Percentiles rank a stretch among this genome's conserved stretches.
Conservation (phyloP, 2,888 invertebrate species). For the Lasioglossum zephyrum region DNA sequence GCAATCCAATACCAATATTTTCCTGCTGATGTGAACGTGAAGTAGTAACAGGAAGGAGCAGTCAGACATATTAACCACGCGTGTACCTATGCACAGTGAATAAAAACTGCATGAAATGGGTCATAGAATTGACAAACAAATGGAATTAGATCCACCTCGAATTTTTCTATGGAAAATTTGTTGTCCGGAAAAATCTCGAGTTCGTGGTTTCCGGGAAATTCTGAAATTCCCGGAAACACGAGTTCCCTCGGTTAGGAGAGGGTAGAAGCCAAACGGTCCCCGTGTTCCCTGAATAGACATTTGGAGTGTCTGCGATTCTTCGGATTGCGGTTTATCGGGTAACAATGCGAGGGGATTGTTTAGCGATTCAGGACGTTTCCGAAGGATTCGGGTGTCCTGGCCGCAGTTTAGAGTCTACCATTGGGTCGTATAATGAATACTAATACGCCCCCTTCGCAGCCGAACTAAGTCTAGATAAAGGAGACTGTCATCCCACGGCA, state of each 20-base stretch:
- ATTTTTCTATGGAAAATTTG: not conserved
- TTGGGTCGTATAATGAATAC: constrained; percentile 64
- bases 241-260: not conserved
- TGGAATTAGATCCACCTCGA: not conserved
- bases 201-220: not conserved
- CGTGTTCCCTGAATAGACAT: not conserved
- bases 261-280: not conserved
- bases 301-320: not conserved
- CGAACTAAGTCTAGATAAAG: constrained; percentile 58
- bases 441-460: constrained; percentile 46
- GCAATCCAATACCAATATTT: not conserved
- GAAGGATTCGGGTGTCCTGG: constrained; percentile 41
- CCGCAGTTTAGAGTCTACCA: constrained; percentile 40
- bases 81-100: not conserved
- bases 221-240: not conserved
- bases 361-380: constrained; percentile 42
- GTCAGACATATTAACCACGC: not conserved
- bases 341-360: constrained; percentile 38
- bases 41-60: not conserved
- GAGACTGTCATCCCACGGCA: constrained; percentile 54
- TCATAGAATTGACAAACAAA: not conserved
- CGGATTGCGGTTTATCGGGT: constrained; percentile 28
- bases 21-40: not conserved
- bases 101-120: not conserved
- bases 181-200: not conserved